These are phyloP conservation scores for Manis javanica DNA, from an alignment of 2,797 vertebrate species.

Conservation along the genomic window DNA sequence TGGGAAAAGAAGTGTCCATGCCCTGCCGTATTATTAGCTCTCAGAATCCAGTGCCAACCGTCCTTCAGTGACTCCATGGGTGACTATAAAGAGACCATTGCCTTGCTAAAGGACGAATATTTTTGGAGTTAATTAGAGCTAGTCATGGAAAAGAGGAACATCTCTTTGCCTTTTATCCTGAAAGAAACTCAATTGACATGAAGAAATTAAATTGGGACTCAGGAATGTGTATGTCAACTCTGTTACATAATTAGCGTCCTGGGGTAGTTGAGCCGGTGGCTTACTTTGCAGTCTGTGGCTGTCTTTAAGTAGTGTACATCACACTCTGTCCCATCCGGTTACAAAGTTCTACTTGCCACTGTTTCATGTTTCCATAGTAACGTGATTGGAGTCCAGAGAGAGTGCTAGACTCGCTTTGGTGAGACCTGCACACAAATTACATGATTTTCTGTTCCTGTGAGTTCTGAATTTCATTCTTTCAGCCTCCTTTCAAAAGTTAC, in stretches of 20 bases:
- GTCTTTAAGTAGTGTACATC: neutral
- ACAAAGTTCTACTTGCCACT: conserved; percentile 59
- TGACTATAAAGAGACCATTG: neutral
- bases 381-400: conserved; percentile 66
- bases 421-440: conserved; percentile 13
- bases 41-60: neutral
- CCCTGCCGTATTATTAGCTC: neutral
- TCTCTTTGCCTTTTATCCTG: neutral
- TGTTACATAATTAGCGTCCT: neutral
- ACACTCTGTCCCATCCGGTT: neutral
- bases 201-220: neutral
- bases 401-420: conserved; percentile 63
- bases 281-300: neutral
- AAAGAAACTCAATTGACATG: neutral
- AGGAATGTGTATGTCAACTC: neutral
- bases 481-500: neutral
- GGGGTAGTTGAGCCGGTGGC: neutral
- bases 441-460: neutral
- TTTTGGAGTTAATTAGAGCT: conserved; percentile 26
- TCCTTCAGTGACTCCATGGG: neutral
- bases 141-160: neutral
- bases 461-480: neutral
- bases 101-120: neutral
- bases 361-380: conserved; percentile 77
- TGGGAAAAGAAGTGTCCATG: accelerated